Base-by-base conservation (phyloP, 1,140 invertebrate species). In the Drosophila pallidifrons region DNA sequence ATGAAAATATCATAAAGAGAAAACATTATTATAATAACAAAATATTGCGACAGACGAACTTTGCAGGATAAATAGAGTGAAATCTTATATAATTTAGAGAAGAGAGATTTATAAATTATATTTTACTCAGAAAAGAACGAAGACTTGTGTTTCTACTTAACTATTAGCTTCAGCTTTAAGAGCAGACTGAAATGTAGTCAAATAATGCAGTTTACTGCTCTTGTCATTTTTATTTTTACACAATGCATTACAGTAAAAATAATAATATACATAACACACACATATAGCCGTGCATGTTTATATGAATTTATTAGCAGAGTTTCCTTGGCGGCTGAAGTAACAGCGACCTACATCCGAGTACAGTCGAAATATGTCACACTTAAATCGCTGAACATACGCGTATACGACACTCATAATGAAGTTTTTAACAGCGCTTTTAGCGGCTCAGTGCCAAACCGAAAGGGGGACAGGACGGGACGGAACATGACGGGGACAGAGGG, bases 371-470 rank as follows among this genome's bases (percentile, higher is more conserved):
- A 79, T 85, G 81, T 81, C 77, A 72, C 82, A 75, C 75, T 83
- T 83, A 83, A 85, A 81, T 77, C 69, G 75, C 78, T 54, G 52
- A 32, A 52, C 69, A 57, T 73, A 8, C n/a, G n/a, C 30, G n/a
- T 13, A 52, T 66, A 52, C 63, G 82, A 81, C 81, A 86, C 57
- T 52, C 66, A 70, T 85, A 85, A 85, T 85, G 70, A 85, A 85
- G 82, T 81, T 85, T 86, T 85, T 85, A 86, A 79, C 74, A 86
- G 77, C 65, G 81, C 82, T 86, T 85, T 85, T 86, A 85, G 63
- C 81, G 82, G 81, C 78, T 85, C 66, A 72, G 68, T 71, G 73
- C 67, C 32, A 32, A 15, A 5, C 3, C 45, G 30, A n/a, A 16
- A 25, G 41, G 3, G 5, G 16, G 6, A 25, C 35, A 20, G 25